Evolutionary conservation across 23 tunicate genomes (phyloP).

Genomic region (Ciona savignyi): DNA sequence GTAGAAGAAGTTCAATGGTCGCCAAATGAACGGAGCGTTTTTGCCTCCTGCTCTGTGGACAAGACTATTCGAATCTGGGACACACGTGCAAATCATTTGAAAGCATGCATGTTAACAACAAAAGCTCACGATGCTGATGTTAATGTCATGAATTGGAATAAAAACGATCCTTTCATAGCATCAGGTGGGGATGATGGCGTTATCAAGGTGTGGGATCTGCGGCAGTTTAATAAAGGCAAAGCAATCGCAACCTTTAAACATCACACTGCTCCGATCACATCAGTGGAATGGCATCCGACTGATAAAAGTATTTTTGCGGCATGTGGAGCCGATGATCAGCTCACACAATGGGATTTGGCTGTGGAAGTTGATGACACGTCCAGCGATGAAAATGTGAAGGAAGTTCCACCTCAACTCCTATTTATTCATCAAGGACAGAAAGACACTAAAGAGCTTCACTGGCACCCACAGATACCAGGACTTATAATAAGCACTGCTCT

Average conservation of each 20-base stretch:
- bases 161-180: conserved; percentile 74
- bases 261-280: conserved; percentile 87
- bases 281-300: conserved; percentile 85
- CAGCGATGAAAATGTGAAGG: conserved; percentile 20
- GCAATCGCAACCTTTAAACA: conserved; percentile 84
- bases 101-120: conserved; percentile 82
- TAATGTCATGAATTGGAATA: conserved; percentile 96
- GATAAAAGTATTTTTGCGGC: conserved; percentile 95
- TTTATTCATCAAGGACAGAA: conserved; percentile 94
- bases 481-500: conserved; percentile 73
- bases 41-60: conserved; percentile 98
- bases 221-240: conserved; percentile 57
- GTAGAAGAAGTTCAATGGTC: conserved; percentile 97
- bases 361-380: conserved; percentile 59
- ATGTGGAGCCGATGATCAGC: conserved; percentile 78
- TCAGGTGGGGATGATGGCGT: conserved; percentile 95
- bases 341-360: conserved; percentile 92
- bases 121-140: conserved; percentile 84
- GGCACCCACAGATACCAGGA: conserved; percentile 91
- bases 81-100: conserved; percentile 49
- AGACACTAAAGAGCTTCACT: conserved; percentile 85
- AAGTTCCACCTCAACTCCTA: conserved; percentile 81
- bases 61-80: conserved; percentile 85
- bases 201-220: conserved; percentile 89
- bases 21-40: conserved; percentile 80